phyloP scores from a whole-genome alignment of 92 coral and sea anemone species.

The Heteractis magnifica region DNA sequence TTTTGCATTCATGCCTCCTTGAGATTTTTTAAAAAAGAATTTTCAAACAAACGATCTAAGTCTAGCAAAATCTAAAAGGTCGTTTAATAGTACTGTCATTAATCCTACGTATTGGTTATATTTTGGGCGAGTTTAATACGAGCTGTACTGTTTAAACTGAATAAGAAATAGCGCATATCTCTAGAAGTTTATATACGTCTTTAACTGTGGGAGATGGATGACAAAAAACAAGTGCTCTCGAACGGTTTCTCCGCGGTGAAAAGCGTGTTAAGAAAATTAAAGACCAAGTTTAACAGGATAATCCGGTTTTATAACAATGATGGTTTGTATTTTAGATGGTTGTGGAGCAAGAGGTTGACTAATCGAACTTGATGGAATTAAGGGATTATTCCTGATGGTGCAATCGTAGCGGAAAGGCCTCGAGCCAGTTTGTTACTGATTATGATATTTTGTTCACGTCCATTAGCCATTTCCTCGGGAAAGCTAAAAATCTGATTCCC shows the following conservation, averaged over 20 bases:
- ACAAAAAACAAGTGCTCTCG: not conserved
- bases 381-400: not conserved
- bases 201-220: not conserved
- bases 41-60: too few species aligned
- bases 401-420: not conserved
- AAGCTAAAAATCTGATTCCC: not conserved
- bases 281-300: not conserved
- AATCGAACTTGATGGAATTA: not conserved
- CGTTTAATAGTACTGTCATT: too few species aligned
- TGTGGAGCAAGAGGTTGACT: not conserved
- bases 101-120: too few species aligned
- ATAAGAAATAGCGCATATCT: not conserved
- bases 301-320: not conserved
- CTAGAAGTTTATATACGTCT: not conserved
- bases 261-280: not conserved
- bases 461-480: not conserved
- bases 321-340: not conserved
- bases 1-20: too few species aligned
- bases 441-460: not conserved
- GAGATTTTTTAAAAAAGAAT: too few species aligned
- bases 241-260: not conserved
- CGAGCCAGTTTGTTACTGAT: not conserved
- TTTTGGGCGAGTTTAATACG: too few species aligned
- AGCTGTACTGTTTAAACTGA: too few species aligned
- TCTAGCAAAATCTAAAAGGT: too few species aligned